phyloP scores from a whole-genome alignment of 1,140 invertebrate genomes.

The Drosophila chauvacae region DNA sequence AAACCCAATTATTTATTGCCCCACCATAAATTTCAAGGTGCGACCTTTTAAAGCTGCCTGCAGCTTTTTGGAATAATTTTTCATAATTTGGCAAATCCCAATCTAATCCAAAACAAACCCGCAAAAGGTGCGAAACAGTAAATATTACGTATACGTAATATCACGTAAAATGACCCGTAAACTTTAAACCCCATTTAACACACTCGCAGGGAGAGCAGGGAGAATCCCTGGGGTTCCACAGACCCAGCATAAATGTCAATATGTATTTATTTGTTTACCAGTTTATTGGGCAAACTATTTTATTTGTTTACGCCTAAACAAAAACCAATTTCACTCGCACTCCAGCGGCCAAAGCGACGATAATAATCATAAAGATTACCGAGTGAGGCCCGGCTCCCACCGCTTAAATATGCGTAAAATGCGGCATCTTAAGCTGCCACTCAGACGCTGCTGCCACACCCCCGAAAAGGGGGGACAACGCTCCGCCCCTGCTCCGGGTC shows the following conservation, averaged over 20 bases:
- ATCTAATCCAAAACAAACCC: conserved; percentile 29
- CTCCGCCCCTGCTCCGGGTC: neutral
- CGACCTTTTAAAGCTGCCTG: conserved; percentile 1
- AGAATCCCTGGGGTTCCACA: neutral
- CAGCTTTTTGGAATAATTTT: conserved; percentile 9
- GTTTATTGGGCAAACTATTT: conserved; percentile 61
- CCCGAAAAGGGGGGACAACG: conserved; percentile 1
- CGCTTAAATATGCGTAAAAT: conserved; percentile 63
- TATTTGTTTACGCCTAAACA: conserved; percentile 69
- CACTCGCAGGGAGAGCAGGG: neutral
- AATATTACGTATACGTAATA: conserved; percentile 44
- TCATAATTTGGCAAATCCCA: conserved; percentile 10
- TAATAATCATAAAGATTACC: conserved; percentile 60
- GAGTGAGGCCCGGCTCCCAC: neutral
- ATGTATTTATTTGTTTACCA: conserved; percentile 70
- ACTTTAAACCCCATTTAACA: conserved; percentile 41
- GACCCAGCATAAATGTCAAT: conserved; percentile 33
- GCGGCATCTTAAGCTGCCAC: conserved; percentile 49
- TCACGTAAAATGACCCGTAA: conserved; percentile 13
- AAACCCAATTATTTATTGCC: neutral
- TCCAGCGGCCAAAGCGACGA: conserved; percentile 15
- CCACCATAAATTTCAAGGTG: conserved; percentile 5
- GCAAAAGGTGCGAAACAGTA: conserved; percentile 33
- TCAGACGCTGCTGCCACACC: conserved; percentile 11
- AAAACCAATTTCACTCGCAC: conserved; percentile 41